phyloP scores from a whole-genome alignment of 2,113 vertebrate species.

The Apistogramma diplotaenia region DNA sequence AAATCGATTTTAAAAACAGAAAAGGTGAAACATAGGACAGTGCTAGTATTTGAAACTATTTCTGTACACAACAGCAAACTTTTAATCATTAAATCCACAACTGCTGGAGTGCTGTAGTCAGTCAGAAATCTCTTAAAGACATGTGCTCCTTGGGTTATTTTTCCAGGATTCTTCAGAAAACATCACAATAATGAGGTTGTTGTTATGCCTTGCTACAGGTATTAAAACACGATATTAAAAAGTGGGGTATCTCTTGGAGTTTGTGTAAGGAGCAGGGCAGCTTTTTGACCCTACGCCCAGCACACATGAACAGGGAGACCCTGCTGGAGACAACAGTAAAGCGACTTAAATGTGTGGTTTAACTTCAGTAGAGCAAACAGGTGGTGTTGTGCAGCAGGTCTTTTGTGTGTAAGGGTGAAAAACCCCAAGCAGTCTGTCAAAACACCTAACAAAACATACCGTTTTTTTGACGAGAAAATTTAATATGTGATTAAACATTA shows the following conservation, averaged over 20 bases:
- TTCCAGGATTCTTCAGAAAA: background rate
- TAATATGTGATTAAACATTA: conserved; percentile 27
- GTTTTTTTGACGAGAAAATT: conserved; percentile 48
- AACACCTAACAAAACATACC: background rate
- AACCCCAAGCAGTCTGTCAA: background rate
- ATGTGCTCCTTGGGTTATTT: background rate
- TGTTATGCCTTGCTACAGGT: background rate
- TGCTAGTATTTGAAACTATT: no score
- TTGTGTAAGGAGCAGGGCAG: no score
- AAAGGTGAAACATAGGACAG: no score
- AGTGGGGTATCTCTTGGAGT: background rate
- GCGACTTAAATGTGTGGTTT: no score
- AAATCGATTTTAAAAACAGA: no score
- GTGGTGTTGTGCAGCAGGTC: background rate
- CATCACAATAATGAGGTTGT: background rate
- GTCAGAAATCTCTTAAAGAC: background rate
- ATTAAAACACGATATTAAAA: background rate
- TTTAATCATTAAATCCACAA: no score
- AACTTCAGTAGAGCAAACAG: background rate
- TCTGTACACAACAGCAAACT: no score
- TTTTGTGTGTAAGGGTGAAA: conserved; percentile 1
- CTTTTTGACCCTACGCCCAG: no score
- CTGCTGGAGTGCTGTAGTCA: no score
- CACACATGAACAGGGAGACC: no score
- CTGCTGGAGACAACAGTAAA: no score